A percentile compares a stretch with the other conserved stretches of the same genome.
Conservation (phyloP, 2,797 vertebrate genomes). For the Silurus aristotelis region DNA sequence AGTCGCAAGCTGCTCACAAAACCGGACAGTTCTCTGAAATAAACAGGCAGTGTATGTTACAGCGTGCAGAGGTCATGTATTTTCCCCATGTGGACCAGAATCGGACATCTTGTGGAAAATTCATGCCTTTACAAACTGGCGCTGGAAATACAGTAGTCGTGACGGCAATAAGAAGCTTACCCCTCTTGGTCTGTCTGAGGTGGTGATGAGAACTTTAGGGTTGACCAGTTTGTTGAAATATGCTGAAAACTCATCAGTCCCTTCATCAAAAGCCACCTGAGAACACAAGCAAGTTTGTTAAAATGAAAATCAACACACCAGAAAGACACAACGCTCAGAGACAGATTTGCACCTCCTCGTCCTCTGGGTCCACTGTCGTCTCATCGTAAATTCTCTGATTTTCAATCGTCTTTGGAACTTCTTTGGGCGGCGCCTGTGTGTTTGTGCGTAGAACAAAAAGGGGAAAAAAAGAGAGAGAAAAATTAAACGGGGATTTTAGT, state of each 20-base stretch:
- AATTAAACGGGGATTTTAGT: too few species aligned
- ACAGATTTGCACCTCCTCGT: slow-evolving; percentile 87
- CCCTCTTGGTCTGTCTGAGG: slow-evolving; percentile 94
- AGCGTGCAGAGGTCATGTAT: not conserved
- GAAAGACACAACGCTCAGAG: not conserved
- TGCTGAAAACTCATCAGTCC: slow-evolving; percentile 96
- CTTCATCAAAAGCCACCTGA: slow-evolving; percentile 93
- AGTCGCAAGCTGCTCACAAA: slow-evolving; percentile 89
- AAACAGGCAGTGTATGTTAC: not conserved
- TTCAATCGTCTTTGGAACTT: slow-evolving; percentile 95
- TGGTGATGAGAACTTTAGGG: slow-evolving; percentile 98
- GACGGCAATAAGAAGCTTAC: slow-evolving; percentile 68
- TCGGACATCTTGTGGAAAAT: not conserved
- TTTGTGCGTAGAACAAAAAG: not conserved
- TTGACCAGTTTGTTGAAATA: slow-evolving; percentile 92
- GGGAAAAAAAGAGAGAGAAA: not conserved
- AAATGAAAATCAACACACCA: not conserved
- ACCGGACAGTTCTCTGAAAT: slow-evolving; percentile 86
- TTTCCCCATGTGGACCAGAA: not conserved
- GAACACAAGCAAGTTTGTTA: not conserved
- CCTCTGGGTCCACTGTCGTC: slow-evolving; percentile 90
- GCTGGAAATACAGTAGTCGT: not conserved
- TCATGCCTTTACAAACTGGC: not conserved
- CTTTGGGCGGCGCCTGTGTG: slow-evolving; percentile 90
- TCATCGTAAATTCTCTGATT: slow-evolving; percentile 94